phyloP scores from a whole-genome alignment of 2,797 vertebrate genomes.

The Glyptemys insculpta region DNA sequence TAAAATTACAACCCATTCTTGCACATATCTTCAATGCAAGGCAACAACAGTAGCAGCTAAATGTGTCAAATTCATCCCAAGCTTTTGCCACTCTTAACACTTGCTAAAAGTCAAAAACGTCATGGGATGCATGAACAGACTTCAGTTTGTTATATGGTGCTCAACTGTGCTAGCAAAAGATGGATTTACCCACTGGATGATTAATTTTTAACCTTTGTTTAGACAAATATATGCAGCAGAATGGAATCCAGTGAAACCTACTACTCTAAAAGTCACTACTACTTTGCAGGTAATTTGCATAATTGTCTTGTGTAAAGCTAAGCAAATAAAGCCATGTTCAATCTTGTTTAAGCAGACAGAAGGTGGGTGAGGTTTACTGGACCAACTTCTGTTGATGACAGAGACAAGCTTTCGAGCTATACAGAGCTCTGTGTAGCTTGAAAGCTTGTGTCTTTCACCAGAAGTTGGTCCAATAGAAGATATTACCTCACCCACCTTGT shows the following conservation, averaged over 20 bases:
- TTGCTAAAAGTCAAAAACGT: neutral
- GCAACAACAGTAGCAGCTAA: neutral
- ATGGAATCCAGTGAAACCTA: neutral
- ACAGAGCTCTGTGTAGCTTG: neutral
- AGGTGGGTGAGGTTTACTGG: neutral
- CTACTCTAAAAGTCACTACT: constrained; percentile 40
- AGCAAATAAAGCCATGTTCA: constrained; percentile 41
- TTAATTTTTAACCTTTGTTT: neutral
- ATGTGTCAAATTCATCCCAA: neutral
- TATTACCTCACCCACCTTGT: neutral
- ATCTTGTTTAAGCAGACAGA: constrained; percentile 41
- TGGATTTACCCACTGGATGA: neutral
- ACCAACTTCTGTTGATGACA: neutral
- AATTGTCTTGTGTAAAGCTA: constrained; percentile 51
- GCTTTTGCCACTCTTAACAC: neutral
- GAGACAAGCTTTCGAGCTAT: neutral
- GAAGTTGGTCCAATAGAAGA: neutral
- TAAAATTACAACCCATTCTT: neutral
- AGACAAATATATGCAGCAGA: neutral
- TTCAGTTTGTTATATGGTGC: neutral
- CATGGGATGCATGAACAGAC: neutral
- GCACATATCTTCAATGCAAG: neutral
- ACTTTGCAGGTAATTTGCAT: constrained; percentile 57
- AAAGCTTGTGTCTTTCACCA: neutral
- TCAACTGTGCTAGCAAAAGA: neutral